Base-by-base conservation (phyloP, 2,113 vertebrate genomes). In the Eleginops maclovinus region DNA sequence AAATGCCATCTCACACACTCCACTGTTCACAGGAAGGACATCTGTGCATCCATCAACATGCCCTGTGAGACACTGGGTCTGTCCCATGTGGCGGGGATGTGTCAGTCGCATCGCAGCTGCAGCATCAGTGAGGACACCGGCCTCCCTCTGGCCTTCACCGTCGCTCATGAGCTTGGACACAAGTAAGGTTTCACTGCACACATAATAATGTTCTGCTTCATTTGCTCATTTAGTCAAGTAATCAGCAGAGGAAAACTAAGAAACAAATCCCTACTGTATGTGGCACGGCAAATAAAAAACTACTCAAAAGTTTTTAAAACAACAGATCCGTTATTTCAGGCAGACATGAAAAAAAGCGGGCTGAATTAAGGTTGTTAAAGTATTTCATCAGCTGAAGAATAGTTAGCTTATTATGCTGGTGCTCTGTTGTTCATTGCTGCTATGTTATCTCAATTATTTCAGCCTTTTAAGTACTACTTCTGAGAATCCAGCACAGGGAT, bases 41-140 rank as follows among this genome's bases (percentile, higher is more conserved):
- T 99, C 88, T 99, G 98, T n/a, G 94, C 95, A 0, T 87, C 96
- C n/a, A 93, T 95, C 94, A 98, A 99, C 93, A 93, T 85, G 62
- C 98, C 98, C 0, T 99, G 98, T 2, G 98, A 99, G 94, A 99
- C 98, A 2, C 86, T 99, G 93, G 98, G 98, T 3, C 91, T 99
- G 89, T 97, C 98, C 12, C 97, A 99, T 0, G 96, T 99, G 85
- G 95, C 96, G 0, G 98, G 97, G 49, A 98, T 99, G 95, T 99
- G 98, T 86, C 97, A 99, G 64, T 93, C 97, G 0, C 96, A 97
- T 84, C 93, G 96, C 68, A 99, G 98, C 90, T 99, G 98, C 92
- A 99, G 95, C 87, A 94, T 99, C 75, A 99, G 93, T 0, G 97
- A 99, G 88, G 98, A 99, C 93, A 98, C 97, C 0, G 98, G 97